Base-by-base conservation (phyloP, 1,140 invertebrate species). In the Drosophila littoralis region DNA sequence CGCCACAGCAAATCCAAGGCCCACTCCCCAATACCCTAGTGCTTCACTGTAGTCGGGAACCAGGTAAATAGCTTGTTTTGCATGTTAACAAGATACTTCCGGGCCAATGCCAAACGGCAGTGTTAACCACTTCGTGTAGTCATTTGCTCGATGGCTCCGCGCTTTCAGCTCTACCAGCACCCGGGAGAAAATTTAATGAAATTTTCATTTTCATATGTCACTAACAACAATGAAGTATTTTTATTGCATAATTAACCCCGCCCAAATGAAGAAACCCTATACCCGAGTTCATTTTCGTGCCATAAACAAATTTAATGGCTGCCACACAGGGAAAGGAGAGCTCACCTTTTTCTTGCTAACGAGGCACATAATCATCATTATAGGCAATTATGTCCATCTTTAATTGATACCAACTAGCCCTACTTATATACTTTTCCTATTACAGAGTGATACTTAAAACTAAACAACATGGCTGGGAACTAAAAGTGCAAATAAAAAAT, bases 41-140 rank as follows among this genome's bases (percentile, higher is more conserved):
- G 1, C 12, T 13, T 8, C 15, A 8, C 28, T 0, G 10, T 9
- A n/a, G 12, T 3, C 10, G 6, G 13, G 42, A 38, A 59, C 51
- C 28, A 67, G 63, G 59, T 66, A 65, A 89, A 88, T 89, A 67
- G 77, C 83, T 88, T 84, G 83, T 88, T 88, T 89, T 88, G 83
- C 83, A 88, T 88, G 84, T 88, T 88, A 88, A 89, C 83, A 89
- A 88, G 83, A 88, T 89, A 88, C 84, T 89, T 88, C 83, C 83
- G 83, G 74, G 45, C 73, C 65, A 83, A 79, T 83, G 73, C 64
- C 83, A 75, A 77, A 72, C 69, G 69, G 52, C 52, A 57, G 69
- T 66, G 61, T 45, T 72, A 66, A 12, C 61, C 61, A 66, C 32
- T 45, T 57, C 46, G 36, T 72, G 52, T 51, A 65, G 69, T 38